Percentiles rank a stretch among this genome's conserved stretches.
Evolutionary conservation across 2,113 vertebrate genomes (phyloP).

Genomic region (Meriones unguiculatus): DNA sequence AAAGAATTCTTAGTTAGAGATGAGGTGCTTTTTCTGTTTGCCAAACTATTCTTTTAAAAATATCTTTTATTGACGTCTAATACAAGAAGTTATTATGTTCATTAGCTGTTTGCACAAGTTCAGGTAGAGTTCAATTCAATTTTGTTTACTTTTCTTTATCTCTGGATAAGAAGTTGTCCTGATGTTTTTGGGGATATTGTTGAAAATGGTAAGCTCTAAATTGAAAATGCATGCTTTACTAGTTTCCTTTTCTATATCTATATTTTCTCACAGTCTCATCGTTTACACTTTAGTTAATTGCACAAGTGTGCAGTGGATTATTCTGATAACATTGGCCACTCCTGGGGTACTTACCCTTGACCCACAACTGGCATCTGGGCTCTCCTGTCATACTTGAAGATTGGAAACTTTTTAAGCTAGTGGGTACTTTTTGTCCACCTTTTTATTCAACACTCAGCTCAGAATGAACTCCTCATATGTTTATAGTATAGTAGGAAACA

Average conservation of each 20-base stretch:
- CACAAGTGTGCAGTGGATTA: background rate
- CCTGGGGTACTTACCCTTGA: slow-evolving; percentile 1
- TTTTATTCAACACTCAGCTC: slow-evolving; percentile 44
- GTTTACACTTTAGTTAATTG: slow-evolving; percentile 37
- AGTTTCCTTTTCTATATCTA: background rate
- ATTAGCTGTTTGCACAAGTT: slow-evolving; percentile 61
- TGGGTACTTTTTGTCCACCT: slow-evolving; percentile 58
- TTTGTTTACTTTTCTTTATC: background rate
- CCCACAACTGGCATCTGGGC: background rate
- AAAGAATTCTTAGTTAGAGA: background rate
- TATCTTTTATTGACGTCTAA: slow-evolving; percentile 26
- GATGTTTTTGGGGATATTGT: background rate
- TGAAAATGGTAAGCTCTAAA: slow-evolving; percentile 20
- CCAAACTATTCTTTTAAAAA: slow-evolving; percentile 44
- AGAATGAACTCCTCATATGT: slow-evolving; percentile 49
- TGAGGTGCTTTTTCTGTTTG: background rate
- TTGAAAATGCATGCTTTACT: background rate
- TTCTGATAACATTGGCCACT: slow-evolving; percentile 38
- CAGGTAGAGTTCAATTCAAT: slow-evolving; percentile 60
- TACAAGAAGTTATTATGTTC: slow-evolving; percentile 26
- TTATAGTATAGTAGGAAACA: slow-evolving; percentile 60
- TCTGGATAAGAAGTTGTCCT: slow-evolving; percentile 31
- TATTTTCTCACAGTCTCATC: background rate
- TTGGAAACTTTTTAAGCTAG: slow-evolving; percentile 45
- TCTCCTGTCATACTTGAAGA: background rate